Conservation (phyloP, 2,113 vertebrate species). For the Seriola quinqueradiata region DNA sequence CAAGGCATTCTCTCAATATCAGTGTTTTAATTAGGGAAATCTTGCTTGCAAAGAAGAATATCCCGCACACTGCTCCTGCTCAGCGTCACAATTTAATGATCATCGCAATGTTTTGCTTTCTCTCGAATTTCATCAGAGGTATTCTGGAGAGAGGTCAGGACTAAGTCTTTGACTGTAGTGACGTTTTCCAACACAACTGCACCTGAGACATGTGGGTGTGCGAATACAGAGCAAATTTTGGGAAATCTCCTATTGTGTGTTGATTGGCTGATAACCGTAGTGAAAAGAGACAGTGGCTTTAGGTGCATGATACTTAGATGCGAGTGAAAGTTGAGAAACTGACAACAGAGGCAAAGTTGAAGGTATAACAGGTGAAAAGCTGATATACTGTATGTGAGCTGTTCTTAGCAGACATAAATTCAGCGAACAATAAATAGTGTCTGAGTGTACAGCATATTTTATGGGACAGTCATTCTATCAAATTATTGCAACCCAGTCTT, state of each 20-base stretch:
- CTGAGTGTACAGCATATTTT: not conserved
- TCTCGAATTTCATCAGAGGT: too few species aligned
- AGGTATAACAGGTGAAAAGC: not conserved
- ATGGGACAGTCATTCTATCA: not conserved
- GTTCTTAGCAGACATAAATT: not conserved
- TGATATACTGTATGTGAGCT: not conserved
- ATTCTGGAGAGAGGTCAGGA: too few species aligned
- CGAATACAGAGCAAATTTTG: too few species aligned
- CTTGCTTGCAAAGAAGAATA: not conserved
- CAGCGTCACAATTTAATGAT: too few species aligned
- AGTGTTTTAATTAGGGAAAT: not conserved
- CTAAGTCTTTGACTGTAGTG: too few species aligned
- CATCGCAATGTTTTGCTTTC: too few species aligned
- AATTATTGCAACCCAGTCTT: not conserved
- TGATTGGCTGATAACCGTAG: not conserved
- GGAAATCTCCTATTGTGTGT: too few species aligned
- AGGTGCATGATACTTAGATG: not conserved
- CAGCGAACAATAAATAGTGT: not conserved
- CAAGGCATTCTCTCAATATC: not conserved
- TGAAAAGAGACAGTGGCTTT: not conserved
- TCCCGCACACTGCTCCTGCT: too few species aligned
- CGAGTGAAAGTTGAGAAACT: conserved; percentile 10
- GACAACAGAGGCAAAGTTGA: not conserved
- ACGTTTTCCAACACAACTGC: too few species aligned
- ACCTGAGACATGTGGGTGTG: too few species aligned